phyloP scores from a whole-genome alignment of 2,888 invertebrate species.

The Drosophila peninsularis region DNA sequence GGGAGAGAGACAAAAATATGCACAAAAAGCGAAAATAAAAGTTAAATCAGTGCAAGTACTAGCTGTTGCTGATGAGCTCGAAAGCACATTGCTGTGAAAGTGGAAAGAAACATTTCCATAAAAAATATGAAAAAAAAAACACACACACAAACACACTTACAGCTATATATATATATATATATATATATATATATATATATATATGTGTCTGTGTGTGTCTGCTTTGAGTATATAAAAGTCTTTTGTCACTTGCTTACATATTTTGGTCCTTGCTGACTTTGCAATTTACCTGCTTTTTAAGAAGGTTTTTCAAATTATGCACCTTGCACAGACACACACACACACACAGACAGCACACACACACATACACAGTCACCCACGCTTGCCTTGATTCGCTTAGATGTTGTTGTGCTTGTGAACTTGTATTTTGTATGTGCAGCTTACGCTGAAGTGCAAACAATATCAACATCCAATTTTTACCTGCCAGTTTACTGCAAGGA shows the following conservation, averaged over 20 bases:
- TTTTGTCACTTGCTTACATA: conserved; percentile 52
- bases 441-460: conserved; percentile 52
- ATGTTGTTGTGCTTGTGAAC: conserved; percentile 40
- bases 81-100: conserved; percentile 49
- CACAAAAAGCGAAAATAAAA: conserved; percentile 58
- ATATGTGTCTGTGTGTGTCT: neutral
- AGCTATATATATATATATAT: neutral
- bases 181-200: neutral
- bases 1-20: conserved; percentile 39
- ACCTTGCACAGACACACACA: conserved; percentile 25
- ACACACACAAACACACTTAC: neutral
- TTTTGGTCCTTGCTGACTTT: conserved; percentile 42
- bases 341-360: neutral
- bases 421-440: conserved; percentile 33
- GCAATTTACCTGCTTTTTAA: conserved; percentile 62
- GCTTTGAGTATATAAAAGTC: conserved; percentile 20
- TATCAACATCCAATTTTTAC: conserved; percentile 56
- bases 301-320: conserved; percentile 60
- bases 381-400: conserved; percentile 9
- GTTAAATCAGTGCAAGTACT: conserved; percentile 62
- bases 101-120: conserved; percentile 44
- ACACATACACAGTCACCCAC: neutral
- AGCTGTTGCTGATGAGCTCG: conserved; percentile 35
- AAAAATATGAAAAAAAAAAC: conserved; percentile 4
- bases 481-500: conserved; percentile 43